Evolutionary conservation across 1,140 invertebrate species (phyloP).

Genomic region (Piezodorus guildinii): DNA sequence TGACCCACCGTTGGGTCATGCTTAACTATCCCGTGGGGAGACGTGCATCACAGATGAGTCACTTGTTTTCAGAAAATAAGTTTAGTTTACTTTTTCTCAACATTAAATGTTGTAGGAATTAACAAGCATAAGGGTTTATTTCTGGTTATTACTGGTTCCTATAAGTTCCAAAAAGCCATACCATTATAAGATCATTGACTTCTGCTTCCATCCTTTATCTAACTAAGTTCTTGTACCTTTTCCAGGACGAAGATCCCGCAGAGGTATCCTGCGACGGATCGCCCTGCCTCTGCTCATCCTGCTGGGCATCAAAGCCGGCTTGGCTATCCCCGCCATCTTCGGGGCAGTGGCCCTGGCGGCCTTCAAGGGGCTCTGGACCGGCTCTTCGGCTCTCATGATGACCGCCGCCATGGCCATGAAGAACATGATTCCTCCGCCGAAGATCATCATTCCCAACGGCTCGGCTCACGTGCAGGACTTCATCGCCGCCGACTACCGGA

Average conservation of each 20-base stretch:
- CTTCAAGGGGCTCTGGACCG: slow-evolving; percentile 49
- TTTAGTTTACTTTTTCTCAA: no score
- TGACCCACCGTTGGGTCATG: no score
- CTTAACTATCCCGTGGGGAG: no score
- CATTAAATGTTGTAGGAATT: no score
- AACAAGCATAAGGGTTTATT: no score
- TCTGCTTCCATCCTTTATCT: no score
- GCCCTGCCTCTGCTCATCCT: slow-evolving; percentile 44
- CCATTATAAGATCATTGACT: no score
- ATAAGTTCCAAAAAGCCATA: no score
- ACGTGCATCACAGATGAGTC: no score
- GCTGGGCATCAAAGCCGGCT: slow-evolving; percentile 45
- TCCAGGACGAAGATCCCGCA: not conserved
- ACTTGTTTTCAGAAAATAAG: no score
- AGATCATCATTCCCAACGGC: not conserved
- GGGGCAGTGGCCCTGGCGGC: slow-evolving; percentile 47
- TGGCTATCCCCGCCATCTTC: slow-evolving; percentile 48
- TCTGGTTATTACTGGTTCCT: no score
- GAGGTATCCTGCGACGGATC: slow-evolving; percentile 40
- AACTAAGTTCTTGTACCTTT: not conserved
- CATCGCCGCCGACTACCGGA: slow-evolving; percentile 3
- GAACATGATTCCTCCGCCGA: slow-evolving; percentile 13
- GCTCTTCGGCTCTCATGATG: slow-evolving; percentile 47
- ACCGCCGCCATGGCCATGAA: slow-evolving; percentile 41
- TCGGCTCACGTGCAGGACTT: slow-evolving; percentile 15